Conservation (phyloP, 2,113 vertebrate species). For the Elephas maximus region DNA sequence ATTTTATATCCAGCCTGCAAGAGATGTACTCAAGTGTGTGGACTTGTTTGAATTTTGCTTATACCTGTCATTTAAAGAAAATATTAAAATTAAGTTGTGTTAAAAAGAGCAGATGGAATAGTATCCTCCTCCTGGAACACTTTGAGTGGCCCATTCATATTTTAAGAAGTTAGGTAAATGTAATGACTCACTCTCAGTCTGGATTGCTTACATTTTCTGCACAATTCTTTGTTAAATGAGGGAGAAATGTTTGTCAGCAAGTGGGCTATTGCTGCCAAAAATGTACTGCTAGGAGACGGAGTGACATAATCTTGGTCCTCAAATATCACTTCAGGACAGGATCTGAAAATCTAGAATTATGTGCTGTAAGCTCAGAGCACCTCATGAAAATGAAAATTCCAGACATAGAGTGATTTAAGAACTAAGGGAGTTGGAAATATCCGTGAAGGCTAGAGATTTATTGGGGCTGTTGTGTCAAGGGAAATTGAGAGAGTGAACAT, state of each 20-base stretch:
- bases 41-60: constrained; percentile 37
- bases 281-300: neutral
- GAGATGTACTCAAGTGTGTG: neutral
- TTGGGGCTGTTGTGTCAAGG: neutral
- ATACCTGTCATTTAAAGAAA: neutral
- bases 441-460: constrained; percentile 34
- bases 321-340: constrained; percentile 25
- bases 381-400: constrained; percentile 45
- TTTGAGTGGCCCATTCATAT: neutral
- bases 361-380: neutral
- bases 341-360: constrained; percentile 31
- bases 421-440: neutral
- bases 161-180: constrained; percentile 62
- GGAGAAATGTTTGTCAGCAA: constrained; percentile 70
- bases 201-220: neutral
- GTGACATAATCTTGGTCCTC: constrained; percentile 38
- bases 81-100: constrained; percentile 20
- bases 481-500: constrained; percentile 38
- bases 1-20: neutral
- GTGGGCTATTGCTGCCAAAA: constrained; percentile 63
- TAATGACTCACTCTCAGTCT: neutral
- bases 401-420: neutral
- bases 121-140: neutral
- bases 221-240: constrained; percentile 35
- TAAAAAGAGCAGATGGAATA: constrained; percentile 1